Conservation (phyloP, 2,113 vertebrate species). For the Ia io region DNA sequence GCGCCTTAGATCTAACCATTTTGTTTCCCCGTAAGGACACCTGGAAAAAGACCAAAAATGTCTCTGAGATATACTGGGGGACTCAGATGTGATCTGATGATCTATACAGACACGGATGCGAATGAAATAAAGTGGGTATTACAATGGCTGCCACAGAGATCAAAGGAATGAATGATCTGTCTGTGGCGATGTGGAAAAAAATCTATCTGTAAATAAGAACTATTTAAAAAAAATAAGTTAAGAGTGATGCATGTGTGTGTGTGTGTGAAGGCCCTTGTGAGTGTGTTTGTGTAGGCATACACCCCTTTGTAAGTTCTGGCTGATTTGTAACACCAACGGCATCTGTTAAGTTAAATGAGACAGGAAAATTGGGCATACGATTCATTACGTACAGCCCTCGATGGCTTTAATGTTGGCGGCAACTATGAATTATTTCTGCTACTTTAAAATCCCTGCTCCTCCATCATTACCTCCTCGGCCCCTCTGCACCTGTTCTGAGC, state of each 20-base stretch:
- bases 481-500: not conserved
- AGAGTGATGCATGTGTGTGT: not conserved
- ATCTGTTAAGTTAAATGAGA: not conserved
- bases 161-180: not conserved
- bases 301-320: not conserved
- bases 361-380: not conserved
- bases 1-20: not conserved
- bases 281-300: not conserved
- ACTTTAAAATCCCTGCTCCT: not conserved
- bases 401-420: not conserved
- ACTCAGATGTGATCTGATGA: not conserved
- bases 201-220: not conserved
- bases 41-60: not conserved
- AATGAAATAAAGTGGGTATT: not conserved
- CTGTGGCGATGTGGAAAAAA: not conserved
- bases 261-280: not conserved
- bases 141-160: not conserved
- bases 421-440: not conserved
- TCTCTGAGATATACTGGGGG: not conserved
- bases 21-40: not conserved
- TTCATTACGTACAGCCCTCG: not conserved
- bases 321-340: not conserved
- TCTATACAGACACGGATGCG: not conserved
- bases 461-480: rapidly evolving
- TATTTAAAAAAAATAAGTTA: not conserved